Percentiles rank a stretch among this genome's conserved stretches.
Evolutionary conservation across 30 jellyfish, hydroid and myxozoan species (phyloP).

Genomic region (Morbakka virulenta): DNA sequence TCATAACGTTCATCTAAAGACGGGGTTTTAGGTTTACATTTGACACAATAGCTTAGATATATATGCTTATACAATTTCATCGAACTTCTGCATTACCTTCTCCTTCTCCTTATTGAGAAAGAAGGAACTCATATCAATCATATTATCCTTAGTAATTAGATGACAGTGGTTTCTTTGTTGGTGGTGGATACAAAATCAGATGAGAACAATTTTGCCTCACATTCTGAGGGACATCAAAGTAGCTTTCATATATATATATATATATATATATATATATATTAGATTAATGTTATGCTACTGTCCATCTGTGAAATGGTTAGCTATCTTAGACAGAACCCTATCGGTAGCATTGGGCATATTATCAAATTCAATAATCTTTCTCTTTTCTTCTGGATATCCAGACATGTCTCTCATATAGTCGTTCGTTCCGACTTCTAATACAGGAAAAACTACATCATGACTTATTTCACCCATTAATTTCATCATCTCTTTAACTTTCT

Average conservation of each 20-base stretch:
- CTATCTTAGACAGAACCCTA: background rate
- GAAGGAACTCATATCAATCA: background rate
- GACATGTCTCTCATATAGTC: background rate
- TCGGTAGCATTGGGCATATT: conserved; percentile 22
- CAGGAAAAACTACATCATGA: too few species aligned
- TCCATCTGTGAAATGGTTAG: conserved; percentile 26
- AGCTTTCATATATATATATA: background rate
- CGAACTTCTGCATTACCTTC: conserved; percentile 1
- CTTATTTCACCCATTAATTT: conserved; percentile 18
- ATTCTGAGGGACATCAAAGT: conserved; percentile 23
- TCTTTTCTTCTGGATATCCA: conserved; percentile 15
- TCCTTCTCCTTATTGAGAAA: conserved; percentile 12
- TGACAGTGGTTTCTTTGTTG: conserved; percentile 19
- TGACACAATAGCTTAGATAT: conserved; percentile 34
- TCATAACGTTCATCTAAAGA: background rate
- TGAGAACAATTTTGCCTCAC: conserved; percentile 24
- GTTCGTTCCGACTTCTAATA: conserved; percentile 9
- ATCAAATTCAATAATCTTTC: conserved; percentile 14
- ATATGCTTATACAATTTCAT: conserved; percentile 30
- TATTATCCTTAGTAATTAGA: conserved; percentile 19
- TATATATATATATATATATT: background rate
- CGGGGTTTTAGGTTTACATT: conserved; percentile 27
- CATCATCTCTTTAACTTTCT: background rate
- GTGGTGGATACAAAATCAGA: conserved; percentile 39
- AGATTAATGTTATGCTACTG: conserved; percentile 19